Conservation (phyloP, 2,888 invertebrate genomes). For the Campoletis raptor region DNA sequence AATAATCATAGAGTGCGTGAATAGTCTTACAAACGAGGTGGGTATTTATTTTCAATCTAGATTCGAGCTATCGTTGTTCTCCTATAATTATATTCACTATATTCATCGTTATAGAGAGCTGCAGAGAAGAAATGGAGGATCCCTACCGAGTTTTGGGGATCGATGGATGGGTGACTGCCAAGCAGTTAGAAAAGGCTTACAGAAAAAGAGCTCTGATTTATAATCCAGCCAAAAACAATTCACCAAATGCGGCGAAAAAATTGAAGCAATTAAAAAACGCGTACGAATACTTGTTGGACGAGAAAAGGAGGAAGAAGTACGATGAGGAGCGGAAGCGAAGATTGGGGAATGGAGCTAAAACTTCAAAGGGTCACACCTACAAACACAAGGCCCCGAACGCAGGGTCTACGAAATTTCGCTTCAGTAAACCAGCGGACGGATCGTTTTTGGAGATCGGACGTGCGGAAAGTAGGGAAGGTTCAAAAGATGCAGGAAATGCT, state of each 20-base stretch:
- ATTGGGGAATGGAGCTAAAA: constrained; percentile 91
- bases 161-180: constrained; percentile 94
- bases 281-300: constrained; percentile 98
- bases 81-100: constrained; percentile 1
- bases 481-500: constrained; percentile 84
- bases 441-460: constrained; percentile 87
- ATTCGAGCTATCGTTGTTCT: background rate
- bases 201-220: constrained; percentile 98
- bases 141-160: constrained; percentile 98
- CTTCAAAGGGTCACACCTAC: constrained; percentile 92
- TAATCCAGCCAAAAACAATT: constrained; percentile 99
- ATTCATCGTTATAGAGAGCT: background rate
- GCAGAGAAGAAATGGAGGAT: constrained; percentile 93
- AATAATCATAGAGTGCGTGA: constrained; percentile 1
- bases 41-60: background rate
- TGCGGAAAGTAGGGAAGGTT: constrained; percentile 86
- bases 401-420: constrained; percentile 99
- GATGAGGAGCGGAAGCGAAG: constrained; percentile 98
- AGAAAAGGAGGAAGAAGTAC: constrained; percentile 97
- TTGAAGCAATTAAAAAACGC: constrained; percentile 99
- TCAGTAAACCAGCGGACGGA: constrained; percentile 97
- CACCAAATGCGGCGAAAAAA: constrained; percentile 96
- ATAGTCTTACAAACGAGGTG: constrained; percentile 19
- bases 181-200: constrained; percentile 99
- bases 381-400: constrained; percentile 96